Evolutionary conservation across 2,113 vertebrate genomes (phyloP).

Genomic region (Xiphophorus hellerii): DNA sequence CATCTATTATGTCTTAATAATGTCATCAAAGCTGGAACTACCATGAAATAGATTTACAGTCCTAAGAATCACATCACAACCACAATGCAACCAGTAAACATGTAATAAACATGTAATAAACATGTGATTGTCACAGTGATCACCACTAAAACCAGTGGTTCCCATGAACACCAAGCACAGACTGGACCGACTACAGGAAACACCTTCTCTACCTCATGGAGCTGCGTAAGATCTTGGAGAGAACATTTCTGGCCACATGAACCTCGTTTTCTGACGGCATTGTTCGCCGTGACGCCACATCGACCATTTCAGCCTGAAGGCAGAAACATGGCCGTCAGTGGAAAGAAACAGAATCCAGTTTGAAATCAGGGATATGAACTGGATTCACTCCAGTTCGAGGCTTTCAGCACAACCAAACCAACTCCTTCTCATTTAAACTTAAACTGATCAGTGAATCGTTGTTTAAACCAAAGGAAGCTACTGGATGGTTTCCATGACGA

Average conservation of each 20-base stretch:
- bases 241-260: conserved; percentile 84
- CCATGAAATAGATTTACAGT: neutral
- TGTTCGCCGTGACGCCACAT: conserved; percentile 78
- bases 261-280: conserved; percentile 85
- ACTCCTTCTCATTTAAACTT: neutral
- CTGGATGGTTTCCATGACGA: too few relatives aligned
- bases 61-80: neutral
- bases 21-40: neutral
- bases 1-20: neutral
- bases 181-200: conserved; percentile 17
- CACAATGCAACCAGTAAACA: neutral
- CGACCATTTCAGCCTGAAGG: conserved; percentile 83
- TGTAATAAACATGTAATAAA: too few relatives aligned
- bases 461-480: too few relatives aligned
- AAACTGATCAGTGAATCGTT: neutral
- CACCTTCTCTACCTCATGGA: conserved; percentile 85
- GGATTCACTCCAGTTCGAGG: too few relatives aligned
- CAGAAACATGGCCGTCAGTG: too few relatives aligned
- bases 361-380: neutral
- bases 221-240: conserved; percentile 88
- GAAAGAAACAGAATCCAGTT: too few relatives aligned
- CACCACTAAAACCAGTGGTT: neutral
- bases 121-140: too few relatives aligned
- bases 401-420: neutral
- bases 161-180: conserved; percentile 10